Conservation (phyloP, 2,113 vertebrate species). For the Pristiophorus japonicus region DNA sequence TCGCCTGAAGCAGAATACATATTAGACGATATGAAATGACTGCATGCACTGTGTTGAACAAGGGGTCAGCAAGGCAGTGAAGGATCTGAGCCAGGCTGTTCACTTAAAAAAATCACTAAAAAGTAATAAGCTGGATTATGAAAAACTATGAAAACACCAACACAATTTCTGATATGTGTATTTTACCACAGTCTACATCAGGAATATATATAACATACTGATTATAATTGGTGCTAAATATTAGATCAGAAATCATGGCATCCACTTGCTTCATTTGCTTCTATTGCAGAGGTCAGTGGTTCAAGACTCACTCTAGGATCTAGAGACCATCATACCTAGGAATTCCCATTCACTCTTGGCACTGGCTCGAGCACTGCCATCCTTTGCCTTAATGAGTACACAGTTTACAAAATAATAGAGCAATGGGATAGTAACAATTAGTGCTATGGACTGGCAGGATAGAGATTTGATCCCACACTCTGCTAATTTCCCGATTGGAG, state of each 20-base stretch:
- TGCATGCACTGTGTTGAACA: not conserved
- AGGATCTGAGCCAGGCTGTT: not conserved
- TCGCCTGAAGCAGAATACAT: not conserved
- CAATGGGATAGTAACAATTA: not conserved
- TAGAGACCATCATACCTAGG: not conserved
- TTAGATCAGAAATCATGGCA: not conserved
- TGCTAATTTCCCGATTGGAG: not conserved
- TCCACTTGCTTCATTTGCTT: not conserved
- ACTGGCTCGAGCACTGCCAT: not conserved
- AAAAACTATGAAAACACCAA: not conserved
- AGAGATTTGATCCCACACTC: not conserved
- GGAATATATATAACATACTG: not conserved
- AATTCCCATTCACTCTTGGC: not conserved
- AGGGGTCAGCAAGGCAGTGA: not conserved
- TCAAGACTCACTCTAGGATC: not conserved
- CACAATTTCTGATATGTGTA: not conserved
- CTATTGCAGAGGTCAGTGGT: not conserved
- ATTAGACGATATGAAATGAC: not conserved
- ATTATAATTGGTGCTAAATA: not conserved
- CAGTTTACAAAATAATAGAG: not conserved
- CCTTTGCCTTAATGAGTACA: not conserved
- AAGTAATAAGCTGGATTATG: not conserved
- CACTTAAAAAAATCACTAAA: not conserved
- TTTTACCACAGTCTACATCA: not conserved
- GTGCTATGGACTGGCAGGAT: not conserved